These are phyloP conservation scores for Nemotelus nigrinus DNA, from an alignment of 2,888 invertebrate species.

Conservation along the genomic window DNA sequence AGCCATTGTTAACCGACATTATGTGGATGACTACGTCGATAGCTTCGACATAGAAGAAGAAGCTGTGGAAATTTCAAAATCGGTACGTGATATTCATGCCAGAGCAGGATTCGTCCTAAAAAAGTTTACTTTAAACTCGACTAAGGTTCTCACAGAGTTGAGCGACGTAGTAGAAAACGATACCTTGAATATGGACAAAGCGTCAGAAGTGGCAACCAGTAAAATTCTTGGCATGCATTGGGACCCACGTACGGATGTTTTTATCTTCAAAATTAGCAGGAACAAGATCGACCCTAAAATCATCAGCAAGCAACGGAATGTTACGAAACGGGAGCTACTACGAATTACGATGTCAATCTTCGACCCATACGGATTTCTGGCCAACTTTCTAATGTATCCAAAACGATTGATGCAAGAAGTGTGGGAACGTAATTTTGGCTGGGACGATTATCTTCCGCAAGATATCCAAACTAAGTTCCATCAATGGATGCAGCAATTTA, in stretches of 20 bases:
- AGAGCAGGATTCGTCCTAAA: too few relatives aligned
- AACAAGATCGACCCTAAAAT: background rate
- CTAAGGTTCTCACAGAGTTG: too few relatives aligned
- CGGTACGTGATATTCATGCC: too few relatives aligned
- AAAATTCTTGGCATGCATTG: too few relatives aligned
- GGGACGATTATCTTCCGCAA: background rate
- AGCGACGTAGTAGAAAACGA: too few relatives aligned
- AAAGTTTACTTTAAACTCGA: too few relatives aligned
- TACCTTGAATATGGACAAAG: too few relatives aligned
- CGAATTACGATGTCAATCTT: background rate
- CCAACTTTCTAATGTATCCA: background rate
- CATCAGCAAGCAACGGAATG: background rate
- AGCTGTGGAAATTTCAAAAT: too few relatives aligned
- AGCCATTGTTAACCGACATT: conserved; percentile 1
- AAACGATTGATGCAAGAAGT: background rate
- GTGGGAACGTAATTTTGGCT: background rate
- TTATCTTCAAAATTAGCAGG: background rate
- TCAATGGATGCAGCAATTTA: background rate
- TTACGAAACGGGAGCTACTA: background rate
- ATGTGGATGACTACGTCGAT: conserved; percentile 8
- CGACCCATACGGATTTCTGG: background rate
- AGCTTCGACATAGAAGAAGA: too few relatives aligned
- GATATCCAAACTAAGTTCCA: background rate
- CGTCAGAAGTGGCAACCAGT: too few relatives aligned
- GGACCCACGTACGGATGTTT: too few relatives aligned